Evolutionary conservation across 2,113 vertebrate species (phyloP).

Genomic region (Zingel zingel): DNA sequence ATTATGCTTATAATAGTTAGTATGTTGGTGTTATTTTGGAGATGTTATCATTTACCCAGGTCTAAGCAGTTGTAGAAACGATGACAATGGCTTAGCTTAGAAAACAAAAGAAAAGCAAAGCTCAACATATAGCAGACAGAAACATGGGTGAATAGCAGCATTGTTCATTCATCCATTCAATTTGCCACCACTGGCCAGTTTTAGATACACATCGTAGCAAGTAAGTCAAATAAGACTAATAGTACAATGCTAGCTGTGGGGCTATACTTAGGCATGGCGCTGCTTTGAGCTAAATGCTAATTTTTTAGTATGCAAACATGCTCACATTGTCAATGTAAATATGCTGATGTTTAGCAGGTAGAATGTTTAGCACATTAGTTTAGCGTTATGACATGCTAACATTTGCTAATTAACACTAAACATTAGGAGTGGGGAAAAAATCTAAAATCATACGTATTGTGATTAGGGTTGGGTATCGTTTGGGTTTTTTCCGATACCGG

Average conservation of each 20-base stretch:
- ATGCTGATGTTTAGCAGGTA: neutral
- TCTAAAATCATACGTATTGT: no score
- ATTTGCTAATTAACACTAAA: neutral
- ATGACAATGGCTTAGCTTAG: neutral
- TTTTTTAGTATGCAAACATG: neutral
- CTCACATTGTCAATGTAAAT: neutral
- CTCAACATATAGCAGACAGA: neutral
- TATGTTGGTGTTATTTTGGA: neutral
- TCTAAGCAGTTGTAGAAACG: neutral
- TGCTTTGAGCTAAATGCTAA: neutral
- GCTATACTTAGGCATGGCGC: neutral
- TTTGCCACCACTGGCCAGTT: neutral
- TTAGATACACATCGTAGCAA: neutral
- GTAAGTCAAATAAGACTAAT: neutral
- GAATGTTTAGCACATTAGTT: neutral
- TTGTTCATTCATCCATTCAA: neutral
- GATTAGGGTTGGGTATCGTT: no score
- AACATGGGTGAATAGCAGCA: neutral
- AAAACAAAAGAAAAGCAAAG: conserved; percentile 7
- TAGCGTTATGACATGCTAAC: neutral
- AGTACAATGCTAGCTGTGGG: neutral
- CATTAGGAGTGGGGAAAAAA: no score
- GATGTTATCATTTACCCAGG: neutral
- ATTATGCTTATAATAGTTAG: neutral
- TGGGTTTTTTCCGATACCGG: no score